Evolutionary conservation across 2,888 invertebrate species (phyloP).

Genomic region (Arge pagana): DNA sequence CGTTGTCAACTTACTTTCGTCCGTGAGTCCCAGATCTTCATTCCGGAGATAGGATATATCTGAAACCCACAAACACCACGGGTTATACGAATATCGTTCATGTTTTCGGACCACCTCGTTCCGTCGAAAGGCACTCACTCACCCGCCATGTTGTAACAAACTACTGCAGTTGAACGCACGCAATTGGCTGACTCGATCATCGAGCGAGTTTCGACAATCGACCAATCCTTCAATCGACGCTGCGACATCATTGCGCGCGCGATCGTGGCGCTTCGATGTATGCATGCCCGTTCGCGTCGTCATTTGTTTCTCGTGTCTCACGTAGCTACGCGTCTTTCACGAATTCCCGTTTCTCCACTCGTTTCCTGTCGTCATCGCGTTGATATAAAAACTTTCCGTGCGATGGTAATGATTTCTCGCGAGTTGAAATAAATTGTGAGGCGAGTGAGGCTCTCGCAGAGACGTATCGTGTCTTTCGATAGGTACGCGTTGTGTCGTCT

Average conservation of each 20-base stretch:
- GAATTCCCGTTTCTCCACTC: not conserved
- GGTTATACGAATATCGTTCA: conserved; percentile 52
- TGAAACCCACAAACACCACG: conserved; percentile 56
- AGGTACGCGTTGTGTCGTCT: not conserved
- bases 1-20: conserved; percentile 48
- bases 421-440: not conserved
- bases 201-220: conserved; percentile 1
- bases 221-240: not conserved
- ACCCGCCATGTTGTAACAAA: conserved; percentile 59
- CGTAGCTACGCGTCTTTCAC: not conserved
- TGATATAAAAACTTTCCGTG: no score
- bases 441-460: not conserved
- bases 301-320: not conserved
- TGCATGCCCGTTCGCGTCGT: no score
- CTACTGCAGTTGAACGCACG: conserved; percentile 42
- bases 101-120: conserved; percentile 50
- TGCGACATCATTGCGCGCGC: not conserved
- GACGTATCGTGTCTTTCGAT: not conserved
- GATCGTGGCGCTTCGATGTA: no score
- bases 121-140: conserved; percentile 55
- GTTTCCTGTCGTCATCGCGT: no score
- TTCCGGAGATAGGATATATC: conserved; percentile 54
- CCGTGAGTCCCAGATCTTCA: conserved; percentile 47
- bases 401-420: conserved; percentile 11
- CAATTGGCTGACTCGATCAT: conserved; percentile 16